Conservation (phyloP, 2,113 vertebrate genomes). For the Caretta caretta region DNA sequence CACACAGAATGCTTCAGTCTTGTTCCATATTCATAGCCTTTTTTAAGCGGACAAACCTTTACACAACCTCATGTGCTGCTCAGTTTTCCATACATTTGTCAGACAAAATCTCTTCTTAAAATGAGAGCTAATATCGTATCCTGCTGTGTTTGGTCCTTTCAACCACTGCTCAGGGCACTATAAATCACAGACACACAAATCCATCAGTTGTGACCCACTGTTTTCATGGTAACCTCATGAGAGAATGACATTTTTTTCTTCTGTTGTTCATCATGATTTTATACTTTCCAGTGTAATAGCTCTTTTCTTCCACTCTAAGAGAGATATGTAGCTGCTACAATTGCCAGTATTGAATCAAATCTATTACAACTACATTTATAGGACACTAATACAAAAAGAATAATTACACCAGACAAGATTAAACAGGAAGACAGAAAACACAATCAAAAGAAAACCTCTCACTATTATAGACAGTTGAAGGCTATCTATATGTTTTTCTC, state of each 20-base stretch:
- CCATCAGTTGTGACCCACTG: background rate
- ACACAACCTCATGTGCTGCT: background rate
- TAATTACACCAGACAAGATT: conserved; percentile 47
- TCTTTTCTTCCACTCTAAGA: conserved; percentile 40
- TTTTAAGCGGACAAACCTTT: background rate
- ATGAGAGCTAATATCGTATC: background rate
- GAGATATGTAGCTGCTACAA: conserved; percentile 9
- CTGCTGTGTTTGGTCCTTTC: background rate
- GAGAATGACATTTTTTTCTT: conserved; percentile 1
- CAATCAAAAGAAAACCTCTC: conserved; percentile 56
- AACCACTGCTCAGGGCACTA: background rate
- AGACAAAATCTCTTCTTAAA: background rate
- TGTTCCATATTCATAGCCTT: background rate
- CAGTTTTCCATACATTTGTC: background rate
- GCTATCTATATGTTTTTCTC: conserved; percentile 32
- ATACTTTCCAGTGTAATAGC: background rate
- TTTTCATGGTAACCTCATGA: conserved; percentile 18
- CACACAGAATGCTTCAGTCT: background rate
- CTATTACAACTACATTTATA: conserved; percentile 46
- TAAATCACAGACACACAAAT: background rate
- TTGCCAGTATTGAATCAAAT: conserved; percentile 38
- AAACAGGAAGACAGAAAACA: conserved; percentile 58
- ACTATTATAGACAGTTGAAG: conserved; percentile 39
- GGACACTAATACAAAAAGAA: conserved; percentile 57
- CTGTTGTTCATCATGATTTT: conserved; percentile 7